Percentiles rank a stretch among this genome's conserved stretches.
Conservation (phyloP, 2,797 vertebrate genomes). For the Euthynnus affinis region DNA sequence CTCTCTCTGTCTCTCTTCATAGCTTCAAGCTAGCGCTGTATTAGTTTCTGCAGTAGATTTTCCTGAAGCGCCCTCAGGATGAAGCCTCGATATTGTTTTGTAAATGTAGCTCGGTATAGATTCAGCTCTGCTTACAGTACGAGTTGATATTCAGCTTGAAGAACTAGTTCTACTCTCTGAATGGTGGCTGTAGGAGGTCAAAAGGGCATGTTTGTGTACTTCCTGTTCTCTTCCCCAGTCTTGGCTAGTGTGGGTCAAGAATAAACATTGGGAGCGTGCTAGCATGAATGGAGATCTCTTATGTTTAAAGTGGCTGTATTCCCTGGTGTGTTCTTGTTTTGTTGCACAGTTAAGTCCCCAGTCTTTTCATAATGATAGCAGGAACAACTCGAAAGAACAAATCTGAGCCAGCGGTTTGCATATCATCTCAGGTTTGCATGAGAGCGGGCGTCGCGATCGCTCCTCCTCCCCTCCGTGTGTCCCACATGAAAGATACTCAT, state of each 20-base stretch:
- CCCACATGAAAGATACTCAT: slow-evolving; percentile 50
- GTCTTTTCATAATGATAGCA: slow-evolving; percentile 51
- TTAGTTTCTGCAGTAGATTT: slow-evolving; percentile 59
- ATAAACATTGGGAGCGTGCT: slow-evolving; percentile 58
- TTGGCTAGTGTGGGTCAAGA: slow-evolving; percentile 39
- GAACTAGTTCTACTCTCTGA: slow-evolving; percentile 20
- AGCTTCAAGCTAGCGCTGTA: slow-evolving; percentile 49
- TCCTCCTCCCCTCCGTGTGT: slow-evolving; percentile 7
- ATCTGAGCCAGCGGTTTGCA: slow-evolving; percentile 64
- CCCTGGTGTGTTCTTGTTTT: slow-evolving; percentile 20
- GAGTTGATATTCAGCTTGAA: slow-evolving; percentile 51
- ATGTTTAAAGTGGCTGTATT: slow-evolving; percentile 40
- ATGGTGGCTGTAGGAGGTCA: slow-evolving; percentile 55
- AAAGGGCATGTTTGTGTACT: slow-evolving; percentile 70
- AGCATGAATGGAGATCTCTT: slow-evolving; percentile 43
- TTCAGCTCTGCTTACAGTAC: slow-evolving; percentile 54
- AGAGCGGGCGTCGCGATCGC: slow-evolving; percentile 19
- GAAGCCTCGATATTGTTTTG: slow-evolving; percentile 68
- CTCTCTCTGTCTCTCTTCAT: slow-evolving; percentile 48
- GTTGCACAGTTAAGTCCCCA: slow-evolving; percentile 19
- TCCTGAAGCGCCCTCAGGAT: slow-evolving; percentile 58
- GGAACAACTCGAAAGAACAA: slow-evolving; percentile 48
- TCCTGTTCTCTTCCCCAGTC: slow-evolving; percentile 62
- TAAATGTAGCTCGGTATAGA: slow-evolving; percentile 48
- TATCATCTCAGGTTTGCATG: slow-evolving; percentile 67